Percentiles rank a stretch among this genome's conserved stretches.
Conservation (phyloP, 2,797 vertebrate species). For the Argentina silus region DNA sequence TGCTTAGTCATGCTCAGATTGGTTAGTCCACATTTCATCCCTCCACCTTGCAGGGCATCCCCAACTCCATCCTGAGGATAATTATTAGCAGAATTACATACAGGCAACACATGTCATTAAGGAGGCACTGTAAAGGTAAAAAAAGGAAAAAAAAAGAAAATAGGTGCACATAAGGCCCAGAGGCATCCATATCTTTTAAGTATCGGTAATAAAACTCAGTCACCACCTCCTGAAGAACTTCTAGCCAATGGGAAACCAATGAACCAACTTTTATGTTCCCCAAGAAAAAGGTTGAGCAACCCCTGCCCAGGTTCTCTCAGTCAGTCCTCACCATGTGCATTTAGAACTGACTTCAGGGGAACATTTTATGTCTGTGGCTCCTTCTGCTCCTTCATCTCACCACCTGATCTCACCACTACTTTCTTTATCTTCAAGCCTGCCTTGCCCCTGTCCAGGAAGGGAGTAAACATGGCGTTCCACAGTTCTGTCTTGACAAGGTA, state of each 20-base stretch:
- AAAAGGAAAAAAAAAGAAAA: conserved; percentile 34
- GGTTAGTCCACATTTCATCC: conserved; percentile 53
- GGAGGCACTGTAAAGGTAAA: conserved; percentile 54
- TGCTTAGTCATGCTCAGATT: too few species aligned
- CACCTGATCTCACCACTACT: not conserved
- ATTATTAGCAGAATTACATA: conserved; percentile 76
- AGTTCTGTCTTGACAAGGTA: conserved; percentile 67
- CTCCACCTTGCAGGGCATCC: conserved; percentile 23
- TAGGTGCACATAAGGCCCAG: conserved; percentile 47
- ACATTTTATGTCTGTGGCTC: conserved; percentile 40
- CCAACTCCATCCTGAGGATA: conserved; percentile 55
- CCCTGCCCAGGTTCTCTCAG: conserved; percentile 36
- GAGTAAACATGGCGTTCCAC: conserved; percentile 68
- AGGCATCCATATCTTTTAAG: conserved; percentile 69
- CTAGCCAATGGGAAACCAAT: conserved; percentile 73
- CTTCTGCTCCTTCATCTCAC: conserved; percentile 51
- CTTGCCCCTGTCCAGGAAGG: conserved; percentile 38
- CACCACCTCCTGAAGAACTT: conserved; percentile 67
- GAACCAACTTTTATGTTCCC: conserved; percentile 71
- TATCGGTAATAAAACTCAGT: conserved; percentile 76
- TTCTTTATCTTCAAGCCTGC: conserved; percentile 14
- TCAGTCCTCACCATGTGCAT: conserved; percentile 73
- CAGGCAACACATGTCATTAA: conserved; percentile 75
- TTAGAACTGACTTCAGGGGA: conserved; percentile 64
- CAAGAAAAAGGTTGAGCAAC: conserved; percentile 67